These are phyloP conservation scores for Catharus bicknelli DNA, from an alignment of 2,113 vertebrate genomes.

Conservation along the genomic window DNA sequence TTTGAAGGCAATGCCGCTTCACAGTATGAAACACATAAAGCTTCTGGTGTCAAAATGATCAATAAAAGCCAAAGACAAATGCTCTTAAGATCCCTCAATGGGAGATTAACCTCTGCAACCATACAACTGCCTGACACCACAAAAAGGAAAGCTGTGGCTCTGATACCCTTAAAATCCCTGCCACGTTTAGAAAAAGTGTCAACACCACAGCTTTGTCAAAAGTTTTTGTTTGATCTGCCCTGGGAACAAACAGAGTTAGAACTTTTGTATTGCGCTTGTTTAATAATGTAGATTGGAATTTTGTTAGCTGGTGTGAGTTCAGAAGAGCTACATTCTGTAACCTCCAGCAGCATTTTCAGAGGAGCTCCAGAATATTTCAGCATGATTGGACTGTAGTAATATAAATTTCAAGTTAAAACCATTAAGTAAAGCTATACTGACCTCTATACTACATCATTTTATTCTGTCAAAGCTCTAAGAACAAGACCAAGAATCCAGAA, in stretches of 20 bases:
- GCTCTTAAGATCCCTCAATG: neutral
- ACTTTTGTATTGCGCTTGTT: neutral
- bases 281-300: neutral
- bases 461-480: neutral
- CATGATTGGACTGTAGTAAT: neutral
- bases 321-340: neutral
- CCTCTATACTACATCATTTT: neutral
- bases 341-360: neutral
- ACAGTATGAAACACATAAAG: neutral
- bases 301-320: neutral
- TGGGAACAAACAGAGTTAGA: neutral
- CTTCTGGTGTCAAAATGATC: neutral
- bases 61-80: neutral
- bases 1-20: neutral
- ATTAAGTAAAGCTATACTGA: neutral
- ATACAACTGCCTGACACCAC: neutral
- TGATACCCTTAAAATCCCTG: neutral
- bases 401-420: neutral
- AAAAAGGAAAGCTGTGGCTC: neutral
- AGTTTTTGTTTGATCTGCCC: neutral
- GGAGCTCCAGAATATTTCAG: neutral
- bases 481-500: neutral
- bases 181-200: rapidly evolving
- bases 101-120: neutral
- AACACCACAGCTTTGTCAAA: neutral